These are phyloP conservation scores for Silurus glanis DNA, from an alignment of 2,113 vertebrate genomes.

Conservation along the genomic window DNA sequence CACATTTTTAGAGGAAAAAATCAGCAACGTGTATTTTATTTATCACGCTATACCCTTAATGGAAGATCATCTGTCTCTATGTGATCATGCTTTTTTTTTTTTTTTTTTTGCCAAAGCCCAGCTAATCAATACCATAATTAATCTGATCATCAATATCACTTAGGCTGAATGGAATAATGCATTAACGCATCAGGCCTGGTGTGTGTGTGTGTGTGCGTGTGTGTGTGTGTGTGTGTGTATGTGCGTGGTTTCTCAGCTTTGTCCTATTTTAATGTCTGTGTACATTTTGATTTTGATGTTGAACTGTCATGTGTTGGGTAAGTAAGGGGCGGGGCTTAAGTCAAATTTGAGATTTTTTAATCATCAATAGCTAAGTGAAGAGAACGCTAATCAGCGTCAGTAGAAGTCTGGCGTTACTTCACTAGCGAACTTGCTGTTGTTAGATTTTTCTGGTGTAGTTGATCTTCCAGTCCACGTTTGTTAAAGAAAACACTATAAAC, in stretches of 20 bases:
- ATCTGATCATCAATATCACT: constrained; percentile 16
- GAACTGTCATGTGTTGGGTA: not conserved
- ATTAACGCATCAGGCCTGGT: not conserved
- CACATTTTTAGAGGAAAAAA: not conserved
- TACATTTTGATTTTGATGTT: not conserved
- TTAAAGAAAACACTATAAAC: no score
- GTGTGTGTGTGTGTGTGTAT: constrained; percentile 1
- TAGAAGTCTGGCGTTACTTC: not conserved
- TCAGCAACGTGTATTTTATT: not conserved
- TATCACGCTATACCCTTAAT: not conserved
- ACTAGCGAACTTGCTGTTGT: not conserved
- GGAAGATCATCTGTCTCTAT: constrained; percentile 3
- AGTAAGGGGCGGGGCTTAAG: not conserved
- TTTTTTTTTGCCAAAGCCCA: not conserved
- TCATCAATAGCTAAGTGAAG: not conserved
- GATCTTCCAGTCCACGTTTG: not conserved
- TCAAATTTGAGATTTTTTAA: not conserved
- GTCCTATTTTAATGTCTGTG: not conserved
- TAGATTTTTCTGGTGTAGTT: not conserved
- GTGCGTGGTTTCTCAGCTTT: not conserved
- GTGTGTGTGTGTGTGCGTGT: constrained; percentile 9
- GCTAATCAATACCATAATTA: constrained; percentile 10
- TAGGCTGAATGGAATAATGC: constrained; percentile 10
- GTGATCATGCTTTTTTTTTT: not conserved
- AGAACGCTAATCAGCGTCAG: not conserved